Base-by-base conservation (phyloP, 2,113 vertebrate species). In the Upupa epops region DNA sequence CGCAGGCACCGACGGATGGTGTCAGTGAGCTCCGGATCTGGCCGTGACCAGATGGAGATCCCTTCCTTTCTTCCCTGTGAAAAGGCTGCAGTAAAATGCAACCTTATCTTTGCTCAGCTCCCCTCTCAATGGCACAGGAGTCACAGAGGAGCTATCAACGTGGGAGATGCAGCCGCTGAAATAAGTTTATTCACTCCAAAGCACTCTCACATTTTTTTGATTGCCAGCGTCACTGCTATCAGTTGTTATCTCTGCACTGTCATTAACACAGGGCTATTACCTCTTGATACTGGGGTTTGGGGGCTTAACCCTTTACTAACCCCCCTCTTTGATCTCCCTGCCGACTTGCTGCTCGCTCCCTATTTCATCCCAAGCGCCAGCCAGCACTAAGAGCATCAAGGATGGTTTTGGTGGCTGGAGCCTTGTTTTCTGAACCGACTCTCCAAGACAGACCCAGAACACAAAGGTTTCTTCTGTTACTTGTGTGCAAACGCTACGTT, bases 291-390 rank as follows among this genome's bases (percentile, higher is more conserved):
- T 74, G 72, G 11, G 32, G 45, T 28, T 48, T n/a, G 76, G 49
- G 49, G 51, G 51, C 31, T 91, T 90, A 94, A 94, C 86, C 22
- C 83, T 66, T 76, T n/a, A 8, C 36, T 49, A 16, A 4, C 54
- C 7, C 7, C 5, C 17, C 28, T 5, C 32, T 59, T 73, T 58
- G 24, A 24, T 48, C 63, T 31, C 1, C 5, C 2, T 4, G 3
- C 11, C 45, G n/a, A 24, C 61, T 63, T 45, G 17, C 10, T 29
- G 13, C 36, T 21, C 12, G 1, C 65, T 48, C 28, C 8, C 0
- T 21, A 3, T 22, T 54, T 48, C 20, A 1, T 3, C 8, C 31
- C n/a, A 31, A 10, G 15, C 0, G 0, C 0, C 0, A 20, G 19
- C 42, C 17, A 48, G 46, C 46, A 48, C 46, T 4, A 4, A 40